phyloP scores from a whole-genome alignment of 2,888 invertebrate genomes.

The Xestobium rufovillosum region DNA sequence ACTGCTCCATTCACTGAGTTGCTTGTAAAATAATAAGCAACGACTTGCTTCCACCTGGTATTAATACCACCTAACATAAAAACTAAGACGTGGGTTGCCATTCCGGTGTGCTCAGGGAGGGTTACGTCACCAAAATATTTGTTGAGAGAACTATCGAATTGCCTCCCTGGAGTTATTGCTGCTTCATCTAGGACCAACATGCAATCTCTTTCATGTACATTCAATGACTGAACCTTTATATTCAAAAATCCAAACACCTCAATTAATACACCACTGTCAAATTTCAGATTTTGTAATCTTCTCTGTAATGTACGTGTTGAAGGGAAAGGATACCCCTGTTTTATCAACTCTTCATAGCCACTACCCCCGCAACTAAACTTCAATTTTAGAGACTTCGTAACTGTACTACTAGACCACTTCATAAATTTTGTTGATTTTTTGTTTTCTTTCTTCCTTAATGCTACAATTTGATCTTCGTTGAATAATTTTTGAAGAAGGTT shows the following conservation, averaged over 20 bases:
- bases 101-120: conserved; percentile 19
- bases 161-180: conserved; percentile 19
- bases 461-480: conserved; percentile 11
- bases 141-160: conserved; percentile 19
- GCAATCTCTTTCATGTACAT: conserved; percentile 14
- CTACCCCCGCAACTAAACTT: conserved; percentile 19
- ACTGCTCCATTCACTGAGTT: conserved; percentile 22
- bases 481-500: too few species aligned
- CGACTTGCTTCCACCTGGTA: conserved; percentile 28
- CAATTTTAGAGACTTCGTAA: conserved; percentile 17
- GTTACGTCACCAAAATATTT: conserved; percentile 24
- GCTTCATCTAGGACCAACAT: conserved; percentile 21
- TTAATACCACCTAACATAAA: conserved; percentile 27
- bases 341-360: conserved; percentile 20
- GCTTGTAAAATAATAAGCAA: conserved; percentile 28
- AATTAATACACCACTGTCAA: conserved; percentile 20
- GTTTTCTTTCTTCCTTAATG: conserved; percentile 13
- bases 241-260: conserved; percentile 21
- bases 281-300: conserved; percentile 19
- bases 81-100: conserved; percentile 27
- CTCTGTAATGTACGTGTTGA: conserved; percentile 21
- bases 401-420: conserved; percentile 19
- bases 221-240: conserved; percentile 18
- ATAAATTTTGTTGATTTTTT: conserved; percentile 12
- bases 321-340: conserved; percentile 20